Evolutionary conservation across 1,140 invertebrate species (phyloP), one percentile per base, ranked within the genome.

Genomic region (Linepithema humile): DNA sequence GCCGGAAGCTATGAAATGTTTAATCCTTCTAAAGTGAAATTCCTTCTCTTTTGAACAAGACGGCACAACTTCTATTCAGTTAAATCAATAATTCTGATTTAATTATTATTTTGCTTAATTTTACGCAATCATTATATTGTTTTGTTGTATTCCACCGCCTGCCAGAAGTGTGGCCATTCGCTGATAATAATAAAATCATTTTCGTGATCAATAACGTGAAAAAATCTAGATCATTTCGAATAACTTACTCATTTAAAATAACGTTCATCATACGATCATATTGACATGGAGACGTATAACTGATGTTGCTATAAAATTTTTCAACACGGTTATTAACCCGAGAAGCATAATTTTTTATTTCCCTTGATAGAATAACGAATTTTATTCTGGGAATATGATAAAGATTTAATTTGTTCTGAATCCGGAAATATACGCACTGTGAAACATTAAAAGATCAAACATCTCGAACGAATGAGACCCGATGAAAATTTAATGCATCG

Each of bases 371-470:
- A n/a, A n/a, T n/a, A 9, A 65, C 3, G 1, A 69, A 53, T 67
- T 4, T 67, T 43, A 3, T 40, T 70, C 15, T n/a, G 9, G 35
- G 7, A 20, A 17, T 15, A 35, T 15, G n/a, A 67, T 29, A 55
- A 69, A 32, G 3, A 32, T 65, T 55, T 3, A 80, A 57, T 80
- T 69, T 43, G 4, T n/a, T 69, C 43, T 5, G 9, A 0, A 15
- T n/a, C 10, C 35, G 23, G 7, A n/a, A 32, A 9, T 15, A 15
- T 20, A 32, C n/a, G n/a, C 10, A 26, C 2, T 32, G 10, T 57
- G 26, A 80, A 70, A 32, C 17, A 32, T 70, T 80, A 80, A 55
- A 77, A 20, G 12, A 45, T 48, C 17, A 69, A 65, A 70, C 12
- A 70, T 80, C 55, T 29, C 48, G 23, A 12, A 32, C 48, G 48